Evolutionary conservation across 2,888 invertebrate species (phyloP).

Genomic region (Ormyrus thymus): DNA sequence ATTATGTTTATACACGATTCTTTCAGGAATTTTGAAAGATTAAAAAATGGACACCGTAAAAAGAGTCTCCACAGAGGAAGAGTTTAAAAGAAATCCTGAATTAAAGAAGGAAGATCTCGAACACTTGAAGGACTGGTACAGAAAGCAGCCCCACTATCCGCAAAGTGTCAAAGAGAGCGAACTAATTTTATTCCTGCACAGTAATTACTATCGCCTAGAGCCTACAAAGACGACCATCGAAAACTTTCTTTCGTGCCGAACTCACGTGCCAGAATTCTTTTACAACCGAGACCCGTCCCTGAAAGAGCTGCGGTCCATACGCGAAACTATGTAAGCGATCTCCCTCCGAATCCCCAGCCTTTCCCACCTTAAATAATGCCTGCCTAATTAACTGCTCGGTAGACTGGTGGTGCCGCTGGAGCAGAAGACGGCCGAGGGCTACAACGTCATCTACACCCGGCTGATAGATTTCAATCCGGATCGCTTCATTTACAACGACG

Average conservation of each 20-base stretch:
- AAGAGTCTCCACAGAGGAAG: constrained; percentile 77
- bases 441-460: constrained; percentile 77
- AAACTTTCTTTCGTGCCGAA: constrained; percentile 81
- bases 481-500: constrained; percentile 77
- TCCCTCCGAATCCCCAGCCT: too few relatives aligned
- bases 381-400: not conserved
- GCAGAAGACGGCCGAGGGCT: constrained; percentile 77
- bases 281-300: constrained; percentile 74
- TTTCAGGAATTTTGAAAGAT: not conserved
- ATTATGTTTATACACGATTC: too few relatives aligned
- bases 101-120: constrained; percentile 80
- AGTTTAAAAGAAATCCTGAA: constrained; percentile 80
- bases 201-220: constrained; percentile 82
- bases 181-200: constrained; percentile 81
- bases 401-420: constrained; percentile 70
- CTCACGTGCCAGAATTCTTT: constrained; percentile 77
- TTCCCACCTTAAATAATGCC: too few relatives aligned
- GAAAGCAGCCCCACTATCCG: constrained; percentile 82
- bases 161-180: constrained; percentile 78
- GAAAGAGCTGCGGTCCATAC: constrained; percentile 75
- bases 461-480: constrained; percentile 78
- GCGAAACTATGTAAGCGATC: constrained; percentile 75
- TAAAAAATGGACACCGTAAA: constrained; percentile 58
- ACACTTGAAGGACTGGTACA: constrained; percentile 79
- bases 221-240: constrained; percentile 84